phyloP scores from a whole-genome alignment of 1,140 invertebrate genomes.

The Semibalanus balanoides region DNA sequence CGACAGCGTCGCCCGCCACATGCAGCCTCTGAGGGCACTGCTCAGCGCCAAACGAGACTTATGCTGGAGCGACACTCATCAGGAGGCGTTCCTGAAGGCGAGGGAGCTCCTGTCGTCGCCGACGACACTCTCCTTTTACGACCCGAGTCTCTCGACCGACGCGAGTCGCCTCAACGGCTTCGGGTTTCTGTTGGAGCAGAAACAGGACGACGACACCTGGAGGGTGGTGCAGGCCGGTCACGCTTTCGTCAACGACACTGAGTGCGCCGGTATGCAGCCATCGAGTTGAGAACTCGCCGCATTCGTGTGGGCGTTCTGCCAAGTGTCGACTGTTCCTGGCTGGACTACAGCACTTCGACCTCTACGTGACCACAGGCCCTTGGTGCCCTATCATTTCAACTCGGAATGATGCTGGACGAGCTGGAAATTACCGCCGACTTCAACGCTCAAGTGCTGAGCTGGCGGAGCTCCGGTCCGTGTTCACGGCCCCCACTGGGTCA shows the following conservation, averaged over 20 bases:
- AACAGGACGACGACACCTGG: neutral
- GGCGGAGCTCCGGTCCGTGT: neutral
- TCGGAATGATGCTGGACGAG: neutral
- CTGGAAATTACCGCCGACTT: conserved; percentile 17
- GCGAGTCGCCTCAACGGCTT: neutral
- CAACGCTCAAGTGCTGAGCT: too few species aligned
- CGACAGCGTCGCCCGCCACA: neutral
- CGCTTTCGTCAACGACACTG: conserved; percentile 15
- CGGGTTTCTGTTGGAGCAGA: conserved; percentile 4
- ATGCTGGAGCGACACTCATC: conserved; percentile 2
- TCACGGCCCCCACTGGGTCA: conserved; percentile 14
- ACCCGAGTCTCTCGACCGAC: neutral
- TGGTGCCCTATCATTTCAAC: neutral
- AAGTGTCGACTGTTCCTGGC: conserved; percentile 19
- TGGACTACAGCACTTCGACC: conserved; percentile 16
- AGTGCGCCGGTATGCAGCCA: conserved; percentile 16
- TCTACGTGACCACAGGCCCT: neutral
- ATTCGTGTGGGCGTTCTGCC: conserved; percentile 17
- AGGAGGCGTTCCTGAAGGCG: neutral
- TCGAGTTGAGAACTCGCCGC: conserved; percentile 20
- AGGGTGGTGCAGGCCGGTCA: conserved; percentile 17
- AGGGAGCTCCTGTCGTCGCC: neutral
- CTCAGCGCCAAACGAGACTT: conserved; percentile 4
- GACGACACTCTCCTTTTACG: neutral
- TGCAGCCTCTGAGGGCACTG: neutral